These are phyloP conservation scores for Brachycybe producta DNA, from an alignment of 2,888 invertebrate genomes.

Conservation along the genomic window DNA sequence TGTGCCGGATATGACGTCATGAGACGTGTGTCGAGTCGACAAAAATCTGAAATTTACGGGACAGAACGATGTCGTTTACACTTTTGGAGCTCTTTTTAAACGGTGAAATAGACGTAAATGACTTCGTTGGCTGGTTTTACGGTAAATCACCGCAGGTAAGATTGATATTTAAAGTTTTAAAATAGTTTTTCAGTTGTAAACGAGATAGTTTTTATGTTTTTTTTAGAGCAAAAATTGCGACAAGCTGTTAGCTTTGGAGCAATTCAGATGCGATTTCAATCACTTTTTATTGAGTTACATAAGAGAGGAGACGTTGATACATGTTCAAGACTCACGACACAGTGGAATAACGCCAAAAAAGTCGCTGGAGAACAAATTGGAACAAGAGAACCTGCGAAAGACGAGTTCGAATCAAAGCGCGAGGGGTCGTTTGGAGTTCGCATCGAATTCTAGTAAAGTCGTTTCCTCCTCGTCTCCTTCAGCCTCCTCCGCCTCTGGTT, in stretches of 20 bases:
- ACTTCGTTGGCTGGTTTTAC: no score
- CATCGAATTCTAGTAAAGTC: background rate
- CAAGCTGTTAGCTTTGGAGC: background rate
- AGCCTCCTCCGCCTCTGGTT: background rate
- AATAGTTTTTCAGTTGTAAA: no score
- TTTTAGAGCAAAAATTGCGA: conserved; percentile 1
- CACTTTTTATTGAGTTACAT: background rate
- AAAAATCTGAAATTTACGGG: no score
- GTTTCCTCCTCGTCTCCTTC: background rate
- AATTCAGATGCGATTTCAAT: background rate
- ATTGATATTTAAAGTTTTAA: no score
- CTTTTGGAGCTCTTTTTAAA: no score
- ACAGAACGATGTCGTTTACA: no score
- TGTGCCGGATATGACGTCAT: no score
- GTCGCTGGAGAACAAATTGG: no score
- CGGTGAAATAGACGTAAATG: no score
- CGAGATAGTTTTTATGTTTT: background rate
- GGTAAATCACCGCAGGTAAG: no score
- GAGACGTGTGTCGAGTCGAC: no score
- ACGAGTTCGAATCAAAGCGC: background rate
- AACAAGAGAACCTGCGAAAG: background rate
- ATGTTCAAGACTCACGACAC: conserved; percentile 1
- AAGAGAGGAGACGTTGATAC: background rate
- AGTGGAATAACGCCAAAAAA: conserved; percentile 12
- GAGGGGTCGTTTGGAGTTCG: background rate